These are phyloP conservation scores for Nephrotoma flavescens DNA, from an alignment of 2,888 invertebrate species.

Conservation along the genomic window DNA sequence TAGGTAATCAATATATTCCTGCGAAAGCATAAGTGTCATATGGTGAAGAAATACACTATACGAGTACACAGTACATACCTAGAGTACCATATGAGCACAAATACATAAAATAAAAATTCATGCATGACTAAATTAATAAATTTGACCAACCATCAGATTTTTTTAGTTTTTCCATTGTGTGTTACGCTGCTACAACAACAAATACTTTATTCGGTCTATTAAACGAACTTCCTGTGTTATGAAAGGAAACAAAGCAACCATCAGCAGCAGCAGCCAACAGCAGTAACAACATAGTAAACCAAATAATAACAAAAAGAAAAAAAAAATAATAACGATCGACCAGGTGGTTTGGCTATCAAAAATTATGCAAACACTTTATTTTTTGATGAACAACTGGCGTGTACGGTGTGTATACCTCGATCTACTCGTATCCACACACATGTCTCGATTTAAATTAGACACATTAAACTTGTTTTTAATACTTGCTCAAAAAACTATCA, in stretches of 20 bases:
- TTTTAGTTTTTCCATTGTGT: not conserved
- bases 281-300: not conserved
- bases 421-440: not conserved
- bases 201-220: not conserved
- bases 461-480: not conserved
- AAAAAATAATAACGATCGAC: not conserved
- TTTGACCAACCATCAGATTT: not conserved
- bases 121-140: not conserved
- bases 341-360: not conserved
- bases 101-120: not conserved
- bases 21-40: not conserved
- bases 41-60: not conserved
- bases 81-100: not conserved
- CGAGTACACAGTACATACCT: not conserved
- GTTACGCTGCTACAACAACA: not conserved
- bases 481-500: not conserved
- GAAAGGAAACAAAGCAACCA: not conserved
- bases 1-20: not conserved
- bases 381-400: not conserved
- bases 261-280: not conserved
- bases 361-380: not conserved
- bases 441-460: not conserved
- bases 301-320: not conserved
- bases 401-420: too few relatives aligned
- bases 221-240: not conserved